Conservation (phyloP, 2,888 invertebrate genomes). For the Stratiomys singularior region DNA sequence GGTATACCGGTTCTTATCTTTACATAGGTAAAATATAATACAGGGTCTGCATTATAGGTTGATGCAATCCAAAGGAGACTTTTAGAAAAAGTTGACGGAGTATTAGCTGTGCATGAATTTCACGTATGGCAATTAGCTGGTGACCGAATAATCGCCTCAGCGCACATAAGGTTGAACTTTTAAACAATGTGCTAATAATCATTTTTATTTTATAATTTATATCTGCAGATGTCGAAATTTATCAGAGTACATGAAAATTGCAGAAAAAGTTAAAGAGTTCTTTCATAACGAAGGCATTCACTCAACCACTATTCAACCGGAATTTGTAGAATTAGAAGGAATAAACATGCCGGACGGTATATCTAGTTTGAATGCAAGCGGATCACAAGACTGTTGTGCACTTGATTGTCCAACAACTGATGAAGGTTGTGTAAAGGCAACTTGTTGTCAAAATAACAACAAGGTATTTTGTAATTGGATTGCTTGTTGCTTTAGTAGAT, state of each 20-base stretch:
- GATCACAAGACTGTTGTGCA: slow-evolving; percentile 75
- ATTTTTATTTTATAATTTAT: background rate
- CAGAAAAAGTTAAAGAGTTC: slow-evolving; percentile 95
- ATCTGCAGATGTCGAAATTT: slow-evolving; percentile 83
- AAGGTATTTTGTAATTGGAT: slow-evolving; percentile 57
- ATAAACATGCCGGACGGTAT: slow-evolving; percentile 65
- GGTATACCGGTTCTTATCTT: slow-evolving; percentile 59
- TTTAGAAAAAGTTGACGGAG: slow-evolving; percentile 90
- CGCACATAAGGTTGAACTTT: slow-evolving; percentile 83
- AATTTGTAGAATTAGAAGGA: slow-evolving; percentile 86
- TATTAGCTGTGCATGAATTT: slow-evolving; percentile 96
- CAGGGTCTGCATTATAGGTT: slow-evolving; percentile 67
- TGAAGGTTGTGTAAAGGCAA: slow-evolving; percentile 84
- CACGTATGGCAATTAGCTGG: slow-evolving; percentile 99
- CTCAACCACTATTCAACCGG: slow-evolving; percentile 98
- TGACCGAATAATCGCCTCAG: slow-evolving; percentile 95
- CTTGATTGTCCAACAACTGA: slow-evolving; percentile 89
- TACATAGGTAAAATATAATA: background rate
- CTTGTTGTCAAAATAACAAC: slow-evolving; percentile 75
- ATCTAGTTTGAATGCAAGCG: slow-evolving; percentile 67
- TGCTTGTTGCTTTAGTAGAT: background rate
- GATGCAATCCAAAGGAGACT: slow-evolving; percentile 90
- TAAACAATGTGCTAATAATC: background rate
- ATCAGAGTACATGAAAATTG: slow-evolving; percentile 96
- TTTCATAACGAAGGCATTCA: slow-evolving; percentile 99